Evolutionary conservation across 2,113 vertebrate genomes (phyloP).

Genomic region (Ardeotis arabs): DNA sequence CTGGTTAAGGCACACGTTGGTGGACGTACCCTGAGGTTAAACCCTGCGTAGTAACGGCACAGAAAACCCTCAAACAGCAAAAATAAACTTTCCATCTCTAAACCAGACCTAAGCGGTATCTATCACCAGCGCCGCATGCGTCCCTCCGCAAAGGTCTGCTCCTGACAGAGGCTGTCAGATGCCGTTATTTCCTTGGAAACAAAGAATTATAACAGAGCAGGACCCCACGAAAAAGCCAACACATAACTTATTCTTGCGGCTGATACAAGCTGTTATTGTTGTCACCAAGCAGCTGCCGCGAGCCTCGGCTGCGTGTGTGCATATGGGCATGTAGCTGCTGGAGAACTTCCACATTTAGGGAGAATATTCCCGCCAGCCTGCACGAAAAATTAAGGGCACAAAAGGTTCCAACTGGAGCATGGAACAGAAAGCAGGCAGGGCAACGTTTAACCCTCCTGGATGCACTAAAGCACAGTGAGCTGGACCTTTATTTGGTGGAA

Average conservation of each 20-base stretch:
- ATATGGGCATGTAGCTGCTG: background rate
- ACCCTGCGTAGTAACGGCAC: accelerated
- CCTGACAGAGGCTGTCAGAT: background rate
- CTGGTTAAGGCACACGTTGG: background rate
- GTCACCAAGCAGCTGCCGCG: background rate
- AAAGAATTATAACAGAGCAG: background rate
- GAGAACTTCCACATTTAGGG: background rate
- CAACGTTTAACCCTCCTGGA: accelerated
- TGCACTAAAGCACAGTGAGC: accelerated
- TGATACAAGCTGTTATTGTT: background rate
- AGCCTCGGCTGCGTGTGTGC: background rate
- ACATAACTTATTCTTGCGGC: background rate
- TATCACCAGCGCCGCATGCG: accelerated
- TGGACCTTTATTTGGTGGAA: background rate
- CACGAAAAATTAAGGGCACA: background rate
- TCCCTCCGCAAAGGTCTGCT: background rate
- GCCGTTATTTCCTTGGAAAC: background rate
- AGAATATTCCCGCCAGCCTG: background rate
- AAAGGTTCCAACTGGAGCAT: background rate
- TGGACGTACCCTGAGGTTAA: accelerated
- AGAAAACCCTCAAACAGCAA: background rate
- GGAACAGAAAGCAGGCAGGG: accelerated
- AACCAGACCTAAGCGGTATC: accelerated
- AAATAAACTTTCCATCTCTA: background rate
- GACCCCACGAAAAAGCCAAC: background rate